These are phyloP conservation scores for Penaeus indicus DNA, from an alignment of 1,140 invertebrate species.

Conservation along the genomic window DNA sequence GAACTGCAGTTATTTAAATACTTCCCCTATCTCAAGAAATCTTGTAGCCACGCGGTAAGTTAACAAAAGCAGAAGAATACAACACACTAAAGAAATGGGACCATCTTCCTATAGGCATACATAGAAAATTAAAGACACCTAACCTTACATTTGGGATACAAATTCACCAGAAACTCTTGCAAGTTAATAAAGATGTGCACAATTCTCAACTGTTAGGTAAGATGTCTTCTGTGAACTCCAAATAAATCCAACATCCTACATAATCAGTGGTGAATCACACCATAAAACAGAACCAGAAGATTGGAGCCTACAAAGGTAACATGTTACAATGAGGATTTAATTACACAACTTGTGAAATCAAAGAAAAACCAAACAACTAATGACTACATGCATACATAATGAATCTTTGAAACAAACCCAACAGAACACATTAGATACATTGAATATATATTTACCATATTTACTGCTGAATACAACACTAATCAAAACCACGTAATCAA, in stretches of 20 bases:
- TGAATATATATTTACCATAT: conserved; percentile 60
- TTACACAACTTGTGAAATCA: conserved; percentile 53
- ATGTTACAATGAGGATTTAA: conserved; percentile 24
- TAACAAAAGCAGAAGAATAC: conserved; percentile 63
- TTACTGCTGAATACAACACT: conserved; percentile 64
- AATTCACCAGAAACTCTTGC: not conserved
- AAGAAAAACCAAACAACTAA: conserved; percentile 50
- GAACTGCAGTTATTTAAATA: conserved; percentile 8
- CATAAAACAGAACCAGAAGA: conserved; percentile 36
- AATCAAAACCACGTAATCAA: conserved; percentile 51
- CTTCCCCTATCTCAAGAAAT: conserved; percentile 49
- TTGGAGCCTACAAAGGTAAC: conserved; percentile 31
- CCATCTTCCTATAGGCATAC: conserved; percentile 44
- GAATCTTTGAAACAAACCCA: conserved; percentile 62
- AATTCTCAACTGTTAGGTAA: conserved; percentile 36
- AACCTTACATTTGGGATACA: conserved; percentile 45
- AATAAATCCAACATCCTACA: conserved; percentile 43
- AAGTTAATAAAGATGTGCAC: no score
- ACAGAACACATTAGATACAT: conserved; percentile 61
- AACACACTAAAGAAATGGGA: conserved; percentile 61
- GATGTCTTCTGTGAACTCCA: conserved; percentile 51
- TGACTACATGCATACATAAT: conserved; percentile 62
- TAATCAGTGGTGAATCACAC: conserved; percentile 45
- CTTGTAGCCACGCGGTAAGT: conserved; percentile 49
- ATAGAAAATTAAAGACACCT: conserved; percentile 54